Conservation (phyloP, 2,113 vertebrate species). For the Lasiurus cinereus region DNA sequence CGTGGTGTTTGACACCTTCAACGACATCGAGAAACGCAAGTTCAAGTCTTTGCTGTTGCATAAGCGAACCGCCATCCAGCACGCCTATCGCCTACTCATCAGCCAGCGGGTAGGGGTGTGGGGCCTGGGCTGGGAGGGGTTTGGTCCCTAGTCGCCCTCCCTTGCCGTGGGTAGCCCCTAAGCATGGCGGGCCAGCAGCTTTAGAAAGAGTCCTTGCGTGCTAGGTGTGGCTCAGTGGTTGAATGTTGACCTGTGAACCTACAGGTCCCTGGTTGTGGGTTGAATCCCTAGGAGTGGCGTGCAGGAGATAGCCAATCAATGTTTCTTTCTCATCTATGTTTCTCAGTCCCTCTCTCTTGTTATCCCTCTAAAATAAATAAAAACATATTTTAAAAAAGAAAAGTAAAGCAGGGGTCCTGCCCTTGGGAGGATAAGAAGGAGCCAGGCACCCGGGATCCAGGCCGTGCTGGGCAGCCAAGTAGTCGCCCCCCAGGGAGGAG, state of each 20-base stretch:
- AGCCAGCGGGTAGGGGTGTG: conserved; percentile 90
- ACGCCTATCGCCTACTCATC: conserved; percentile 93
- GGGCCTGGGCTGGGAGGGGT: neutral
- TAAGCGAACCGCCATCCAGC: conserved; percentile 95
- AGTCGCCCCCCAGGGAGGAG: neutral
- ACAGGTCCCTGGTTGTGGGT: too few species aligned
- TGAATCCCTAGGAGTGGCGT: too few species aligned
- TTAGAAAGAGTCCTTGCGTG: neutral
- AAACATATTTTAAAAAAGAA: too few species aligned
- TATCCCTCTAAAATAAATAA: too few species aligned
- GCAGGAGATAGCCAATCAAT: too few species aligned
- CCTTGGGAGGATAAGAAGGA: neutral
- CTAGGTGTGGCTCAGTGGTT: too few species aligned
- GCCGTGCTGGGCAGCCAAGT: neutral
- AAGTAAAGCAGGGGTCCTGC: too few species aligned
- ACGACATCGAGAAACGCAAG: conserved; percentile 97
- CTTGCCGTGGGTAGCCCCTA: neutral
- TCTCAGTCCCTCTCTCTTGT: too few species aligned
- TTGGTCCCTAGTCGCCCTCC: neutral
- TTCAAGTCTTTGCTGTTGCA: conserved; percentile 98
- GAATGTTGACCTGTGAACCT: too few species aligned
- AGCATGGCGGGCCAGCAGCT: neutral
- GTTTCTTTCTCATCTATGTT: too few species aligned
- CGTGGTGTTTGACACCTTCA: conserved; percentile 99
- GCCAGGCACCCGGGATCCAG: neutral